Conservation (phyloP, 2,797 vertebrate species). For the Neopelma chrysocephalum region DNA sequence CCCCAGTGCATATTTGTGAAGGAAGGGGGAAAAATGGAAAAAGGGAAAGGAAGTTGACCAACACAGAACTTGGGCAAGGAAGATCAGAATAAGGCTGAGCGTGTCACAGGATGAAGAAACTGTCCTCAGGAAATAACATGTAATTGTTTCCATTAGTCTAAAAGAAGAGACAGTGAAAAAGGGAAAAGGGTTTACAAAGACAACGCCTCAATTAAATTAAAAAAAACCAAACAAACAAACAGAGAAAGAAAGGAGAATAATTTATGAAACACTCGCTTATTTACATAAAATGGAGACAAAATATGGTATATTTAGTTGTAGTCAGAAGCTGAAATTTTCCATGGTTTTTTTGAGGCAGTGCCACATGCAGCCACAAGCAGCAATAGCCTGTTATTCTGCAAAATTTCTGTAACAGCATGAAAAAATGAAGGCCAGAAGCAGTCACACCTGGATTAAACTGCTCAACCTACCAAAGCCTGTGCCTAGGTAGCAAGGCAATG, state of each 20-base stretch:
- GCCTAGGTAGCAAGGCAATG: neutral
- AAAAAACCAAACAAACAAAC: neutral
- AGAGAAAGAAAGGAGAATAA: neutral
- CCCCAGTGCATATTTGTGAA: neutral
- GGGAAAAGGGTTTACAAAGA: neutral
- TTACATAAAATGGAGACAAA: slow-evolving; percentile 3
- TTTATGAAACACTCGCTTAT: neutral
- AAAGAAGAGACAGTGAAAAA: neutral
- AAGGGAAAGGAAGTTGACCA: neutral
- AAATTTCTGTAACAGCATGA: neutral
- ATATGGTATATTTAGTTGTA: neutral
- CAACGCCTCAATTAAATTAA: neutral
- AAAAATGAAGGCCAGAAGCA: neutral
- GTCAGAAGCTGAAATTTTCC: neutral
- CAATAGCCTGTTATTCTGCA: neutral
- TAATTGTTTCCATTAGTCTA: neutral
- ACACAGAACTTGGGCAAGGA: neutral
- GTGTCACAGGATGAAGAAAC: neutral
- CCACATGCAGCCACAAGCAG: neutral
- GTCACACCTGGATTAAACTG: neutral
- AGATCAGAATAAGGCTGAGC: neutral
- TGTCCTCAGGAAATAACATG: neutral
- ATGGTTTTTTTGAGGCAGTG: neutral
- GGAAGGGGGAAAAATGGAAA: neutral
- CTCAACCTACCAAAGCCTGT: neutral